Base-by-base conservation (phyloP, 1,140 invertebrate species). In the Caenorhabditis tropicalis region DNA sequence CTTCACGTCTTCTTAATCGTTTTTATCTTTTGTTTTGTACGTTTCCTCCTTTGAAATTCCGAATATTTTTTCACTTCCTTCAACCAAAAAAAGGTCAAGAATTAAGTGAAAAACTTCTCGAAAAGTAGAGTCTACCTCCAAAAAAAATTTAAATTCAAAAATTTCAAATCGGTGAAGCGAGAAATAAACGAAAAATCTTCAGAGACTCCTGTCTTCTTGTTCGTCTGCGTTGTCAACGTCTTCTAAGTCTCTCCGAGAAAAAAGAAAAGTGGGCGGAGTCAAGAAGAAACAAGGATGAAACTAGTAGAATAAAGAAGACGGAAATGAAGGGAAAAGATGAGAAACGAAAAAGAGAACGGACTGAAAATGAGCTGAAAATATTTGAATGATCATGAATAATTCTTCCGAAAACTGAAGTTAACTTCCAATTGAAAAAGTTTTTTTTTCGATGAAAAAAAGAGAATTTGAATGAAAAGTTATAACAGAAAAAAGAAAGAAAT, bases 121-220 rank as follows among this genome's bases (percentile, higher is more conserved):
- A 58, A 65, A 16, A 16, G 58, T 36, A 19, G 56, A 31, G n/a
- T 65, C 24, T 36, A 36, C 33, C 36, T 15, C 33, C 36, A 29
- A 74, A 74, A 74, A 74, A 74, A 74, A 43, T 21, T 9, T 27
- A 74, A 74, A 43, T 74, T 2, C 21, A 65, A 74, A 43, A 74
- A 46, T 74, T 21, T 74, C 36, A 74, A 74, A 74, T 74, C 36
- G 65, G n/a, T 74, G 36, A 74, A 74, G 65, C 65, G 65, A 74
- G 29, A 74, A 74, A 74, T 43, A 74, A 31, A 6, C 10, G 65
- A 74, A 31, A 24, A 74, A 46, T 56, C 53, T 56, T 27, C 53
- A 56, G n/a, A 74, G 21, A 24, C n/a, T 12, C 33, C 36, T 74
- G 29, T 10, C 24, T 36, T 27, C 6, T 65, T 36, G 3, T 36